These are phyloP conservation scores for Stenolophus ochropezus DNA, from an alignment of 2,888 invertebrate genomes.

Conservation along the genomic window DNA sequence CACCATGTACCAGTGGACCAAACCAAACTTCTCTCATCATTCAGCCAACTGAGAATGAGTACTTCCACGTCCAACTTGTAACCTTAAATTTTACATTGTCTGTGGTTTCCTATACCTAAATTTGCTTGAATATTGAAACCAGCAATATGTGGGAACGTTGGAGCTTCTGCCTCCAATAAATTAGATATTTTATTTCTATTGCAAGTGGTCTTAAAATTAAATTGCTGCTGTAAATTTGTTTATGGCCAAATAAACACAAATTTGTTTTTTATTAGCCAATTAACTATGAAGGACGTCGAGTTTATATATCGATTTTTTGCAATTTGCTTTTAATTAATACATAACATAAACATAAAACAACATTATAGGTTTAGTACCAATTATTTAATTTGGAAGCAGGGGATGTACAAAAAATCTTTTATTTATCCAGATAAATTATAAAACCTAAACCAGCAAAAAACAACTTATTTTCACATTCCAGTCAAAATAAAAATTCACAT, in stretches of 20 bases:
- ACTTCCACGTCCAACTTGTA: neutral
- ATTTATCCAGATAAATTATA: no score
- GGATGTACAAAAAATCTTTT: no score
- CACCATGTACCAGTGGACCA: conserved; percentile 7
- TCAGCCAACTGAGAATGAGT: neutral
- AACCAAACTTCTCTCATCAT: neutral
- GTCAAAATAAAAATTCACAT: no score
- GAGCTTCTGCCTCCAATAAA: neutral
- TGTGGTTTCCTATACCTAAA: conserved; percentile 23
- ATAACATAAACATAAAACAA: neutral
- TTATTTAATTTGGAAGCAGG: no score
- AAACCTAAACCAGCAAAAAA: no score
- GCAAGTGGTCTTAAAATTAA: neutral
- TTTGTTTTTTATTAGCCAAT: neutral
- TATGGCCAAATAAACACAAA: neutral
- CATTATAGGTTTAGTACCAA: no score
- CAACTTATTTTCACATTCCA: no score
- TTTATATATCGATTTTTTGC: neutral
- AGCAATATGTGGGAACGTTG: neutral
- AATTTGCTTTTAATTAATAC: neutral
- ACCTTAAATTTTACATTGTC: conserved; percentile 36
- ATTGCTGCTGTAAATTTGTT: neutral
- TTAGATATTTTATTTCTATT: neutral
- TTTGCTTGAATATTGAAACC: neutral
- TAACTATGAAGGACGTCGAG: neutral